Evolutionary conservation across 35 echinoderm and acorn worm genomes (phyloP).

Genomic region (Ophioderma brevispina): DNA sequence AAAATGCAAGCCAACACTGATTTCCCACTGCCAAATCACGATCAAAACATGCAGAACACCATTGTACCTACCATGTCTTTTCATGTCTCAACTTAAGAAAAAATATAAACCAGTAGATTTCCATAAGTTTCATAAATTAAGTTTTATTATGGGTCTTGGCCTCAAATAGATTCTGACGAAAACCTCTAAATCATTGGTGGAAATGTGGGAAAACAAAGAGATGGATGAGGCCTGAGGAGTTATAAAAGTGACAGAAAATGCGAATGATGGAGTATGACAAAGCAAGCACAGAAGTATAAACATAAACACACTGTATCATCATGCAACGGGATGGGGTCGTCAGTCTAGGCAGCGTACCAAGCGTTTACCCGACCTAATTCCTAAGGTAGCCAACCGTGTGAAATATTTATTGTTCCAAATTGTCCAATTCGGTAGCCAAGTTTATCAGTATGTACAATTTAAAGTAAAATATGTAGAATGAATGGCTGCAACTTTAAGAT

Average conservation of each 20-base stretch:
- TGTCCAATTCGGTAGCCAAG: background rate
- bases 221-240: background rate
- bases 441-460: too few species aligned
- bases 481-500: too few species aligned
- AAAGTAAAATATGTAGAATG: too few species aligned
- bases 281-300: background rate
- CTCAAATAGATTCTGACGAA: background rate
- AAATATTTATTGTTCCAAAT: slow-evolving; percentile 9
- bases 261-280: background rate
- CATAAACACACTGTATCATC: background rate
- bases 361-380: background rate
- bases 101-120: background rate
- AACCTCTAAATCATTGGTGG: background rate
- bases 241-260: background rate
- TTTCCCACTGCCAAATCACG: background rate
- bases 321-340: background rate
- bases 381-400: background rate
- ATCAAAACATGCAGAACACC: background rate
- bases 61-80: background rate
- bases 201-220: background rate
- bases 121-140: background rate
- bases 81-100: background rate
- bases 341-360: background rate
- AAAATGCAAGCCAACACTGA: background rate
- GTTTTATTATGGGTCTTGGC: background rate